These are phyloP conservation scores for Eulithis prunata DNA, from an alignment of 2,888 invertebrate genomes.

Conservation along the genomic window DNA sequence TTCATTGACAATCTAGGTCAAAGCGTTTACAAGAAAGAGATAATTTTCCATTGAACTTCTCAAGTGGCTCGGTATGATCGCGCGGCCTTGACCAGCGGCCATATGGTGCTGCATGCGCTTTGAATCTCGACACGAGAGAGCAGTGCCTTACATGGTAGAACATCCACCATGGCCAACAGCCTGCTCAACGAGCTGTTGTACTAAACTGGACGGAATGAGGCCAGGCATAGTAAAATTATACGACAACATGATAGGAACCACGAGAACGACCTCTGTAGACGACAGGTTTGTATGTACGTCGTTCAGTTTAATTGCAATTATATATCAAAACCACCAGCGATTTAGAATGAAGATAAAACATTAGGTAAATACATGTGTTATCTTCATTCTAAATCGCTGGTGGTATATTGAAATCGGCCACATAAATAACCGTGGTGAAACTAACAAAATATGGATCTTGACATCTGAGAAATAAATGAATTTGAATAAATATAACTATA, in stretches of 20 bases:
- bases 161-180: slow-evolving; percentile 33
- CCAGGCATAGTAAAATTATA: slow-evolving; percentile 28
- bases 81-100: slow-evolving; percentile 69
- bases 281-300: not conserved
- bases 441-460: no score
- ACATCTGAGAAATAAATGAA: no score
- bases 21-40: slow-evolving; percentile 51
- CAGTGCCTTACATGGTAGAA: slow-evolving; percentile 59
- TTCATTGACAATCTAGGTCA: slow-evolving; percentile 54
- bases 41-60: slow-evolving; percentile 60
- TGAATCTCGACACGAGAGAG: slow-evolving; percentile 57
- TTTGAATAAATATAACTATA: no score
- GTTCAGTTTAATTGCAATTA: slow-evolving; percentile 3
- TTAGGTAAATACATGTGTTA: no score
- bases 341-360: slow-evolving; percentile 1
- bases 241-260: slow-evolving; percentile 7
- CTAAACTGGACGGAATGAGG: slow-evolving; percentile 32
- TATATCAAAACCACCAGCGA: not conserved
- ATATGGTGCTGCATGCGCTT: slow-evolving; percentile 62
- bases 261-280: slow-evolving; percentile 6
- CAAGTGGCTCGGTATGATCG: slow-evolving; percentile 51
- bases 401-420: no score
- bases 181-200: slow-evolving; percentile 24
- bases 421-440: no score
- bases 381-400: no score